Percentiles rank a stretch among this genome's conserved stretches.
Evolutionary conservation across 2,113 vertebrate species (phyloP).

Genomic region (Notechis scutatus): DNA sequence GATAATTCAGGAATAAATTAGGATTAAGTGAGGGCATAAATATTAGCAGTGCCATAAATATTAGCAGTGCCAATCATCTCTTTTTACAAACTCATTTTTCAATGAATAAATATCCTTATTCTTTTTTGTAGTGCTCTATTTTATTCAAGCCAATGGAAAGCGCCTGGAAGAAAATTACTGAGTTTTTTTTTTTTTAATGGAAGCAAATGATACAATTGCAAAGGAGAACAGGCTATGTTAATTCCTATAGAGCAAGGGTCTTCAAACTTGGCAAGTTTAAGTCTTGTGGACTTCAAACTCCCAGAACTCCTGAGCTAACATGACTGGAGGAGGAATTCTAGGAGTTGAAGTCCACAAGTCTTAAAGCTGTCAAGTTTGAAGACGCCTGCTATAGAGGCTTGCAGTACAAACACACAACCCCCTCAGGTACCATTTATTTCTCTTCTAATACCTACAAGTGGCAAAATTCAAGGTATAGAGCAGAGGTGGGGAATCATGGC

Average conservation of each 20-base stretch:
- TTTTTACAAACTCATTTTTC: background rate
- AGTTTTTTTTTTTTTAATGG: background rate
- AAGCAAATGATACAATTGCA: background rate
- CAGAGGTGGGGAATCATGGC: background rate
- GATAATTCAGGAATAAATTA: background rate
- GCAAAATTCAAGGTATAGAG: background rate
- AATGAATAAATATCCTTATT: background rate
- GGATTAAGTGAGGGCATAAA: background rate
- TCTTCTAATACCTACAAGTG: background rate
- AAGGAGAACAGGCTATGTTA: background rate
- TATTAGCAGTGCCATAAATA: background rate
- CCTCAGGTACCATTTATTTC: background rate
- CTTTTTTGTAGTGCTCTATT: background rate
- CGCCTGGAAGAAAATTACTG: background rate
- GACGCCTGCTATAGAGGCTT: background rate
- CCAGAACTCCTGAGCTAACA: too few species aligned
- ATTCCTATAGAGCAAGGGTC: background rate
- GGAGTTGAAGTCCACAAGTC: too few species aligned
- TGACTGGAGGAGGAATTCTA: too few species aligned
- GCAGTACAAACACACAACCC: background rate
- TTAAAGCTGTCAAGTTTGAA: too few species aligned
- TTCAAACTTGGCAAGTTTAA: too few species aligned
- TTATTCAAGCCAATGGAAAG: background rate
- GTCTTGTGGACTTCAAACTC: too few species aligned
- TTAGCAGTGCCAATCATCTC: background rate